These are phyloP conservation scores for Tetrapedia diversipes DNA, from an alignment of 2,888 invertebrate species.

Conservation along the genomic window DNA sequence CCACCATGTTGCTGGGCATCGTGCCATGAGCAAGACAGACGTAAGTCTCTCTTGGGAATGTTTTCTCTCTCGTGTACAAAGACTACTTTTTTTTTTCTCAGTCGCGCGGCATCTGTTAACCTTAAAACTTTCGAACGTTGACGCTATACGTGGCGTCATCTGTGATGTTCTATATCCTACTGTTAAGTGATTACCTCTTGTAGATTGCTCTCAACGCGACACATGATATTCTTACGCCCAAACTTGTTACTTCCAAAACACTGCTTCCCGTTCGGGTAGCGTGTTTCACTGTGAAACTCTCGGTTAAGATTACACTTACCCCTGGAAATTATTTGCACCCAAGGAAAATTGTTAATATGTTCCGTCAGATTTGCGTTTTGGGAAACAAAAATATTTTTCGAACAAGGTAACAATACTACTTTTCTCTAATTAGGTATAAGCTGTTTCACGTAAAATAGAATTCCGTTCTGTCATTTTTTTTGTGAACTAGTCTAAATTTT, in stretches of 20 bases:
- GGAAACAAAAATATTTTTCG: no score
- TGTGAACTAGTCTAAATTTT: no score
- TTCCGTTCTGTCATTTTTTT: no score
- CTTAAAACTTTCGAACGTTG: no score
- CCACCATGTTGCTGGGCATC: slow-evolving; percentile 80
- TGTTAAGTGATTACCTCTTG: background rate
- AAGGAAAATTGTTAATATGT: background rate
- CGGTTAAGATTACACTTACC: background rate
- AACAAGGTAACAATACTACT: no score
- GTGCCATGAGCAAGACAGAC: slow-evolving; percentile 82
- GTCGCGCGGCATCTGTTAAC: no score
- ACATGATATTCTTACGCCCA: slow-evolving; percentile 24
- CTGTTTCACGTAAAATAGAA: no score
- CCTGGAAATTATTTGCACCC: background rate
- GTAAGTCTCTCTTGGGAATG: slow-evolving; percentile 67
- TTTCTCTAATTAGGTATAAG: no score
- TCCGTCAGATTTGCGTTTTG: no score
- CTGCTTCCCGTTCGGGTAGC: background rate
- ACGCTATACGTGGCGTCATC: no score
- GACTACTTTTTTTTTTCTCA: background rate
- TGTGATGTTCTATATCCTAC: no score
- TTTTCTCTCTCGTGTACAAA: no score
- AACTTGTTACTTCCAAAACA: slow-evolving; percentile 32
- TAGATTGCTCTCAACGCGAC: slow-evolving; percentile 13
- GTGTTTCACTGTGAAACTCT: slow-evolving; percentile 8